Percentiles rank a stretch among this genome's conserved stretches.
Conservation (phyloP, 2,797 vertebrate species). For the Anabas testudineus region DNA sequence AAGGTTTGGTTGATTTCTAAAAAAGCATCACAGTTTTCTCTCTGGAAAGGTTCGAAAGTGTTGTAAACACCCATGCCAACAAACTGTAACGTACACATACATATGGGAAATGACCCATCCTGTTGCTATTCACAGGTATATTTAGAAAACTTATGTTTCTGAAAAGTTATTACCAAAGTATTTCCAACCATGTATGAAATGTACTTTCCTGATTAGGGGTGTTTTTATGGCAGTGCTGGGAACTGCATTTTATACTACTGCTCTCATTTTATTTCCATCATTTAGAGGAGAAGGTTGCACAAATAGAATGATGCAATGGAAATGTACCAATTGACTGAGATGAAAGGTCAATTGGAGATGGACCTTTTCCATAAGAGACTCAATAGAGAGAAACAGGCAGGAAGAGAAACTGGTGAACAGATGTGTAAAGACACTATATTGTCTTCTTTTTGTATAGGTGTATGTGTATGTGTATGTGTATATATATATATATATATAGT, state of each 20-base stretch:
- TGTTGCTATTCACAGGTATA: neutral
- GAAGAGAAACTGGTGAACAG: neutral
- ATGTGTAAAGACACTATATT: neutral
- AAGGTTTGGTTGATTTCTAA: neutral
- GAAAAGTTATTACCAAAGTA: neutral
- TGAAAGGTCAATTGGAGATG: neutral
- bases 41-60: slow-evolving; percentile 17
- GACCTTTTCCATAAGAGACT: slow-evolving; percentile 11
- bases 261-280: neutral
- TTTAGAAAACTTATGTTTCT: neutral
- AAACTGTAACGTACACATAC: too few relatives aligned
- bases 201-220: neutral
- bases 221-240: neutral
- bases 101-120: neutral
- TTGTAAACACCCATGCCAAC: slow-evolving; percentile 21
- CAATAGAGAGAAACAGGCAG: neutral
- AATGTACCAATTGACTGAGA: neutral
- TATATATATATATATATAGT: too few relatives aligned
- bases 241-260: neutral
- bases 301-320: slow-evolving; percentile 4
- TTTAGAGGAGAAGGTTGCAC: neutral
- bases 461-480: too few relatives aligned
- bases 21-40: neutral
- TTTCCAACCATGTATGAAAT: neutral
- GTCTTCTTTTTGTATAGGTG: too few relatives aligned